These are phyloP conservation scores for Onychomys leucogaster DNA, from an alignment of 2,797 vertebrate genomes.

Conservation along the genomic window DNA sequence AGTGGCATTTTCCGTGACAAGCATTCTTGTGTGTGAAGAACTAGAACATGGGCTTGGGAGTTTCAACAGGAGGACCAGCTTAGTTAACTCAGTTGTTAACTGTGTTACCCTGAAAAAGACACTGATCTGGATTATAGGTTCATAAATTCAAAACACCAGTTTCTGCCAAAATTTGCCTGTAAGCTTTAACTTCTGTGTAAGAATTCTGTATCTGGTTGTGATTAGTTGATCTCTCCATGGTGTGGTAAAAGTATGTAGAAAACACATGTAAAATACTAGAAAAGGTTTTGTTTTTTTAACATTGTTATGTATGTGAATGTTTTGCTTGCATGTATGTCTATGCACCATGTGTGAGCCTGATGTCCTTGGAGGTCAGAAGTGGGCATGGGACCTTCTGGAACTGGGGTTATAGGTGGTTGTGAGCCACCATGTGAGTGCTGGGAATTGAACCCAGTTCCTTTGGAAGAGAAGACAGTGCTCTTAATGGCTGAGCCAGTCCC, in stretches of 20 bases:
- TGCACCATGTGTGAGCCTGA: not conserved
- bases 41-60: not conserved
- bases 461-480: not conserved
- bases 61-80: not conserved
- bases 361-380: not conserved
- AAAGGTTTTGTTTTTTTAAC: not conserved
- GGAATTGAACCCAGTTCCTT: not conserved
- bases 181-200: not conserved
- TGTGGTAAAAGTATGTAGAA: not conserved
- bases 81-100: not conserved
- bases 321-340: not conserved
- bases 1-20: not conserved
- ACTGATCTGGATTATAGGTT: not conserved
- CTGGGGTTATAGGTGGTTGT: not conserved
- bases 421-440: not conserved
- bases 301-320: not conserved
- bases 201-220: not conserved
- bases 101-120: conserved; percentile 17
- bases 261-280: not conserved
- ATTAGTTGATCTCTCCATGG: not conserved
- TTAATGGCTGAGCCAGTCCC: not conserved
- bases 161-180: not conserved
- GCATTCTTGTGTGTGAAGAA: not conserved
- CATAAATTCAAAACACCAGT: conserved; percentile 12
- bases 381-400: not conserved